Conservation (phyloP, 1,140 invertebrate genomes). For the Cotesia glomerata region DNA sequence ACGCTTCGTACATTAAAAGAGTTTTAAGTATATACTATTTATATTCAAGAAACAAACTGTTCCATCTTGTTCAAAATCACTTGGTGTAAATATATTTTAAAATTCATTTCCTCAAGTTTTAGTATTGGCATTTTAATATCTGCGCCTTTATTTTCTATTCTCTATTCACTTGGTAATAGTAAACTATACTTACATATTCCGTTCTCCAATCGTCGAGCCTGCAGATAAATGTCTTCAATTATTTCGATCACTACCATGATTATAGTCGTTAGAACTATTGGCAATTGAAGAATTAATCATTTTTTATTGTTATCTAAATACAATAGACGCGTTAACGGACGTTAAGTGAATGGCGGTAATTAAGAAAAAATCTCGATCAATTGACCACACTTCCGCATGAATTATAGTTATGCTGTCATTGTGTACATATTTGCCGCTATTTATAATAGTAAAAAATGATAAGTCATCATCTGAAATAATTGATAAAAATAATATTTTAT, state of each 20-base stretch:
- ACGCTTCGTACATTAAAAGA: constrained; percentile 89
- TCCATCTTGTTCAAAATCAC: constrained; percentile 90
- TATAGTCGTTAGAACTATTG: no score
- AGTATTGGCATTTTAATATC: no score
- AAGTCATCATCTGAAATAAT: not conserved
- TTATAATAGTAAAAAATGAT: not conserved
- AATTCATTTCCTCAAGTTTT: no score
- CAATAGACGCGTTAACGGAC: not conserved
- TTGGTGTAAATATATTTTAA: constrained; percentile 91
- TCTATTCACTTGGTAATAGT: constrained; percentile 70
- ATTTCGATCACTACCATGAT: no score
- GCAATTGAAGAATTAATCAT: no score
- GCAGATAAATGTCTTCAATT: constrained; percentile 32
- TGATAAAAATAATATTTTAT: not conserved
- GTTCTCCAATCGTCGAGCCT: constrained; percentile 96
- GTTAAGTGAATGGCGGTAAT: constrained; percentile 17
- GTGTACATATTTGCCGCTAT: not conserved
- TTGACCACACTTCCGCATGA: constrained; percentile 27
- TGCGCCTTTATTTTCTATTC: no score
- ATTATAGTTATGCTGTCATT: not conserved
- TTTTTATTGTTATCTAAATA: not conserved
- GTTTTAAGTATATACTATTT: constrained; percentile 77
- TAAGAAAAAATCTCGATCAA: constrained; percentile 36
- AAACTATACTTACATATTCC: constrained; percentile 68
- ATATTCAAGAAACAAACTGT: constrained; percentile 84